Evolutionary conservation across 2,797 vertebrate genomes (phyloP).

Genomic region (Prionace glauca): DNA sequence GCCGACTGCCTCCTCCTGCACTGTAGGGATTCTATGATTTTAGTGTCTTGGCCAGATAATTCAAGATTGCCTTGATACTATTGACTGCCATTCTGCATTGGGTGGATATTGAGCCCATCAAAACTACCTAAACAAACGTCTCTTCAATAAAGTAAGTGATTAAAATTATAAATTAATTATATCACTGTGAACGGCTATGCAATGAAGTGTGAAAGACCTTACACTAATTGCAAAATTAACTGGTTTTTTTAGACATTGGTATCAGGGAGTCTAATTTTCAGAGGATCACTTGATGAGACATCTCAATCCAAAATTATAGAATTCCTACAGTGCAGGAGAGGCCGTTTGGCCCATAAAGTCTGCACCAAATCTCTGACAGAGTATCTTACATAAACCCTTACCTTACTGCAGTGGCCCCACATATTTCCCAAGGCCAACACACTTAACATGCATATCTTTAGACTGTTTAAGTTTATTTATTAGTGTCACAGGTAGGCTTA

Average conservation of each 20-base stretch:
- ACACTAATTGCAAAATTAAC: background rate
- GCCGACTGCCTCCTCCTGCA: too few relatives aligned
- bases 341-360: too few relatives aligned
- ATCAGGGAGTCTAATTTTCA: background rate
- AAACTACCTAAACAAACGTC: background rate
- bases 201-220: background rate
- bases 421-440: too few relatives aligned
- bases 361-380: too few relatives aligned
- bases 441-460: too few relatives aligned
- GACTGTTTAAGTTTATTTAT: too few relatives aligned
- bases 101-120: background rate
- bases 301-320: background rate
- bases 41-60: background rate
- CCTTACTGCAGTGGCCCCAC: too few relatives aligned
- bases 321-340: too few relatives aligned
- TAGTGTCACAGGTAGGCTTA: too few relatives aligned
- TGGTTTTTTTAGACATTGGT: background rate
- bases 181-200: background rate
- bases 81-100: background rate
- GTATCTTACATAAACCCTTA: too few relatives aligned
- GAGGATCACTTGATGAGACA: background rate
- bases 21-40: too few relatives aligned
- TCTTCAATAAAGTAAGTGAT: background rate
- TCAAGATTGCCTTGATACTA: background rate
- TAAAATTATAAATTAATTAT: background rate